Percentiles rank a stretch among this genome's conserved stretches.
Conservation (phyloP, 64 coral and sea anemone species). For the Acropora tenuis region DNA sequence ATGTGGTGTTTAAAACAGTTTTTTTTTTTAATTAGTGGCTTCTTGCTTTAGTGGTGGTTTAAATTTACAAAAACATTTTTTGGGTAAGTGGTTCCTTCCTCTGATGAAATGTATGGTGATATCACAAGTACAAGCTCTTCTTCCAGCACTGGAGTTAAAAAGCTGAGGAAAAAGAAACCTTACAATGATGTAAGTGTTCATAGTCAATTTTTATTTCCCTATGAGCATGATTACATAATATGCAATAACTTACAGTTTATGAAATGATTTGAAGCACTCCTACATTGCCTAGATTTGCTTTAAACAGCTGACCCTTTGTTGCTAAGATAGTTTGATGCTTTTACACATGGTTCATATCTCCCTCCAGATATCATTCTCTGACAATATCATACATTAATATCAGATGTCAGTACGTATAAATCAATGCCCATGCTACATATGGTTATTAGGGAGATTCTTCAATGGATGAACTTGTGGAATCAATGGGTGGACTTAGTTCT, state of each 20-base stretch:
- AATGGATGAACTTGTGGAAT: slow-evolving; percentile 26
- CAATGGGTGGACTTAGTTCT: slow-evolving; percentile 48
- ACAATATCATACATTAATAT: slow-evolving; percentile 27
- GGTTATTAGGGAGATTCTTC: slow-evolving; percentile 20
- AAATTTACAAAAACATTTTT: slow-evolving; percentile 16
- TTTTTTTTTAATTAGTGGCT: not conserved
- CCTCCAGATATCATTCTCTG: slow-evolving; percentile 18
- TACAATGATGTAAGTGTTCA: slow-evolving; percentile 24
- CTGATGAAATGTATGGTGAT: slow-evolving; percentile 23
- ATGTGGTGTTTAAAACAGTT: slow-evolving; percentile 23
- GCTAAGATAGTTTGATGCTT: slow-evolving; percentile 22
- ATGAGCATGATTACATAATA: slow-evolving; percentile 25
- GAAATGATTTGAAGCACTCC: slow-evolving; percentile 20
- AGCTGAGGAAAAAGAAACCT: slow-evolving; percentile 26
- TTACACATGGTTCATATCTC: slow-evolving; percentile 26
- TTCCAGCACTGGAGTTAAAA: slow-evolving; percentile 23
- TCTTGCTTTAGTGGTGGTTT: slow-evolving; percentile 23
- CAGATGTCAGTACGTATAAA: slow-evolving; percentile 2
- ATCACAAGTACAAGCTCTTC: slow-evolving; percentile 22
- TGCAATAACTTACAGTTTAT: slow-evolving; percentile 21
- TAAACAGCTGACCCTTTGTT: slow-evolving; percentile 21
- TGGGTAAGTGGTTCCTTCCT: slow-evolving; percentile 16
- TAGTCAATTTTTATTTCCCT: slow-evolving; percentile 24
- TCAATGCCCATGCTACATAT: slow-evolving; percentile 9
- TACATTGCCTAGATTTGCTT: slow-evolving; percentile 24